Conservation (phyloP, 2,113 vertebrate species). For the Syngnathus scovelli region DNA sequence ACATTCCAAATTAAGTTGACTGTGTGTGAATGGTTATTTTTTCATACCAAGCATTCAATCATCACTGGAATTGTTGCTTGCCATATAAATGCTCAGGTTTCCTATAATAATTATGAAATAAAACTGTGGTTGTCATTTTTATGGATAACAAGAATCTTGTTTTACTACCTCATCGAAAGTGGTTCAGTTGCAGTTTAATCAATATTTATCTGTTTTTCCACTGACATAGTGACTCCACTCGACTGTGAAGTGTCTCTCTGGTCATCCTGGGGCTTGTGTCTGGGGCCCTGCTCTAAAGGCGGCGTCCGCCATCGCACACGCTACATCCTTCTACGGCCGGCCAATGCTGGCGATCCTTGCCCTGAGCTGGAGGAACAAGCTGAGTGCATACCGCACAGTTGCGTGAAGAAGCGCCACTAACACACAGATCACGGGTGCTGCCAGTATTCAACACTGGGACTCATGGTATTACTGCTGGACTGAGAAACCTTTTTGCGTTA, state of each 20-base stretch:
- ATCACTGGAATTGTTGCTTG: not conserved
- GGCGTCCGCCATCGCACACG: conserved; percentile 71
- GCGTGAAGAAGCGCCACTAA: conserved; percentile 61
- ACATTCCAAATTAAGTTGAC: not conserved
- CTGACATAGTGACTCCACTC: conserved; percentile 66
- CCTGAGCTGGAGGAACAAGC: conserved; percentile 75
- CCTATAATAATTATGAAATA: not conserved
- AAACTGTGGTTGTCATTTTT: not conserved
- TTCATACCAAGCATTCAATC: not conserved
- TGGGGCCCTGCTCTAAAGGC: conserved; percentile 66
- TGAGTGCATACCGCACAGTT: conserved; percentile 68
- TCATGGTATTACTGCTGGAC: conserved; percentile 40
- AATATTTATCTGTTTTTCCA: not conserved
- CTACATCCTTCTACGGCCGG: conserved; percentile 74
- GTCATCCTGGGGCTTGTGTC: conserved; percentile 77
- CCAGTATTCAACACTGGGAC: conserved; percentile 52
- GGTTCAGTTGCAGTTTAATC: not conserved
- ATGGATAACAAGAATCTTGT: not conserved
- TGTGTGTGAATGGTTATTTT: not conserved
- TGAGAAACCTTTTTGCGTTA: conserved; percentile 17
- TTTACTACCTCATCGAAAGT: not conserved
- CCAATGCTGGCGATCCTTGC: conserved; percentile 70
- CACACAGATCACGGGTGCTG: conserved; percentile 17
- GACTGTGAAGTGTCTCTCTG: conserved; percentile 76
- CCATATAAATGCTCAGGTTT: not conserved